These are phyloP conservation scores for Drosophila trichaetosa DNA, from an alignment of 2,888 invertebrate genomes.

Conservation along the genomic window DNA sequence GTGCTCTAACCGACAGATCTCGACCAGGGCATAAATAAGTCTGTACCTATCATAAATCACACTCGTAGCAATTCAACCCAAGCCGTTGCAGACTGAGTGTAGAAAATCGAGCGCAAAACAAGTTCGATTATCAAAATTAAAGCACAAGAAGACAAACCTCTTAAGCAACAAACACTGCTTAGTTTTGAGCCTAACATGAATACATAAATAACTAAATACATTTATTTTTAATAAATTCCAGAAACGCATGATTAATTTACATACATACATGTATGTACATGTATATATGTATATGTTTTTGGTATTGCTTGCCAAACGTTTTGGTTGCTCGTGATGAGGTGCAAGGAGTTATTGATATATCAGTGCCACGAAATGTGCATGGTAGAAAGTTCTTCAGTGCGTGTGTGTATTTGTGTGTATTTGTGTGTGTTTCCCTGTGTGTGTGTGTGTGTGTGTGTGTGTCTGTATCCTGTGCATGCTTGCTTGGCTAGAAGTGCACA, in stretches of 20 bases:
- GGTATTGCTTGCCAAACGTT: neutral
- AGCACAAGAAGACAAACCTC: neutral
- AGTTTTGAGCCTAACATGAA: neutral
- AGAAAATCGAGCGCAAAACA: neutral
- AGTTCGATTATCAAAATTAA: neutral
- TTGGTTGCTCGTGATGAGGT: slow-evolving; percentile 35
- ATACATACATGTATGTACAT: neutral
- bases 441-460: neutral
- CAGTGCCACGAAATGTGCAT: slow-evolving; percentile 26
- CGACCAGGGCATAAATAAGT: neutral
- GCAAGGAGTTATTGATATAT: slow-evolving; percentile 49
- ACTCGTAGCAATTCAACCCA: neutral
- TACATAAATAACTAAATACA: no score
- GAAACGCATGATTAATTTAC: neutral
- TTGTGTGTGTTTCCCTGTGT: neutral
- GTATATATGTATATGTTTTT: neutral
- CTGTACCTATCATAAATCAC: neutral
- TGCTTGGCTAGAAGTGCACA: slow-evolving; percentile 54
- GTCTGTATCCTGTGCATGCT: slow-evolving; percentile 1
- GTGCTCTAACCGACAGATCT: neutral
- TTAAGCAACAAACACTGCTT: neutral
- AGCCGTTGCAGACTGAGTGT: neutral
- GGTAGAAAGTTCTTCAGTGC: neutral
- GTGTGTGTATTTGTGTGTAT: neutral
- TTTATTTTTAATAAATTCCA: neutral